These are phyloP conservation scores for Hypsibius dujardini DNA, from an alignment of 1,140 invertebrate species.

Conservation along the genomic window DNA sequence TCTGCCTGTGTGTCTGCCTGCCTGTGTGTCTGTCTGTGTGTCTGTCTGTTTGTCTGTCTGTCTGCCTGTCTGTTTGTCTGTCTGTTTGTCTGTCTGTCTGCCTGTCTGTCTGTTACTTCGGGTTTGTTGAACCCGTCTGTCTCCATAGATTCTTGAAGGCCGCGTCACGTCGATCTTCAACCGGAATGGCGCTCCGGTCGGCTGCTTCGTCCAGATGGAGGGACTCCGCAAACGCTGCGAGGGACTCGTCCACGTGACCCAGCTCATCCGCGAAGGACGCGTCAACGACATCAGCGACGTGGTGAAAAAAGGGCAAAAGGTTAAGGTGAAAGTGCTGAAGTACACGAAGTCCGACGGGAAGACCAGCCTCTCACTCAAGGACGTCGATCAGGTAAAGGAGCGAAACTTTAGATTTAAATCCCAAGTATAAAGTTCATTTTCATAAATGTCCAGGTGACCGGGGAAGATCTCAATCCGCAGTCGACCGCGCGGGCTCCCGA, in stretches of 20 bases:
- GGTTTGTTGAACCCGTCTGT: conserved; percentile 18
- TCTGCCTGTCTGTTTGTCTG: too few species aligned
- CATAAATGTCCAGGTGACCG: conserved; percentile 50
- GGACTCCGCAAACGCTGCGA: conserved; percentile 69
- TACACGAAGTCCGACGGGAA: conserved; percentile 46
- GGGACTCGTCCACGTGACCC: conserved; percentile 92
- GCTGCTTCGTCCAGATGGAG: conserved; percentile 90
- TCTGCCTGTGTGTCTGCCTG: too few species aligned
- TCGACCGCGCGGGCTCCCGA: conserved; percentile 33
- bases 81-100: too few species aligned
- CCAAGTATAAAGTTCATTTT: too few species aligned
- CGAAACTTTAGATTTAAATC: too few species aligned
- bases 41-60: too few species aligned
- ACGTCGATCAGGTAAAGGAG: conserved; percentile 49
- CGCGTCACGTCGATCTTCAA: conserved; percentile 85
- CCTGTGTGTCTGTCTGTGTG: too few species aligned
- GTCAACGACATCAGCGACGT: conserved; percentile 88
- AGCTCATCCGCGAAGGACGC: conserved; percentile 71
- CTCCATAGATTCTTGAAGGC: conserved; percentile 63
- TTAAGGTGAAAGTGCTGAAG: conserved; percentile 79
- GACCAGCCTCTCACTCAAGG: conserved; percentile 87
- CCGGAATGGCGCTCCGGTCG: conserved; percentile 43
- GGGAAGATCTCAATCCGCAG: conserved; percentile 77
- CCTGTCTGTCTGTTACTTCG: too few species aligned
- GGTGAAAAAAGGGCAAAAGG: conserved; percentile 68